A percentile compares a stretch with the other conserved stretches of the same genome.
phyloP scores from a whole-genome alignment of 2,797 vertebrate species.

The Sciaenops ocellatus region DNA sequence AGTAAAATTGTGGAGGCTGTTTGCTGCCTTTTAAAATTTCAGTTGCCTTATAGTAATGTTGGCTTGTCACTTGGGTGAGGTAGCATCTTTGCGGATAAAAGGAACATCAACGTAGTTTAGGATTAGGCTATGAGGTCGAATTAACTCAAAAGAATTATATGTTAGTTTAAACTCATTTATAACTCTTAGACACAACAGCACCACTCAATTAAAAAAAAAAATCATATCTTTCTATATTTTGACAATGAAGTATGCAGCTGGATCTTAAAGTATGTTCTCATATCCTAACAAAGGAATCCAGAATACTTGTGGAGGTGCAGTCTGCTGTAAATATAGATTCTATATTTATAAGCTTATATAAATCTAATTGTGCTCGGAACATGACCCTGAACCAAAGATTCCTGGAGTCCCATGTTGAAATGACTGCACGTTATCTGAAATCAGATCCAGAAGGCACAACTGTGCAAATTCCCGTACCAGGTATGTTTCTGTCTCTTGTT shows the following conservation, averaged over 20 bases:
- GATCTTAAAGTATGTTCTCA: background rate
- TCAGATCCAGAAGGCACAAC: slow-evolving; percentile 3
- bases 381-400: slow-evolving; percentile 4
- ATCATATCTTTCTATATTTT: background rate
- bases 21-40: background rate
- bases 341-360: background rate
- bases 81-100: background rate
- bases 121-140: background rate
- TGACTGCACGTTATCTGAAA: slow-evolving; percentile 15
- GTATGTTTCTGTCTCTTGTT: slow-evolving; percentile 17
- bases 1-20: background rate
- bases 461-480: background rate
- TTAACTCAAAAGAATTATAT: background rate
- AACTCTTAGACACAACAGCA: no score
- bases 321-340: background rate
- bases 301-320: background rate
- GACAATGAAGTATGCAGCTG: background rate
- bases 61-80: background rate
- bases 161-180: no score
- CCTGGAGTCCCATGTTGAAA: background rate
- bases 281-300: background rate
- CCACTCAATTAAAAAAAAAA: no score
- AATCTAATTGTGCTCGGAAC: slow-evolving; percentile 14
- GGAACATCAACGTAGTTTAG: background rate
- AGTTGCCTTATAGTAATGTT: background rate